Evolutionary conservation across 2,797 vertebrate species (phyloP).

Genomic region (Neostethus bicornis): DNA sequence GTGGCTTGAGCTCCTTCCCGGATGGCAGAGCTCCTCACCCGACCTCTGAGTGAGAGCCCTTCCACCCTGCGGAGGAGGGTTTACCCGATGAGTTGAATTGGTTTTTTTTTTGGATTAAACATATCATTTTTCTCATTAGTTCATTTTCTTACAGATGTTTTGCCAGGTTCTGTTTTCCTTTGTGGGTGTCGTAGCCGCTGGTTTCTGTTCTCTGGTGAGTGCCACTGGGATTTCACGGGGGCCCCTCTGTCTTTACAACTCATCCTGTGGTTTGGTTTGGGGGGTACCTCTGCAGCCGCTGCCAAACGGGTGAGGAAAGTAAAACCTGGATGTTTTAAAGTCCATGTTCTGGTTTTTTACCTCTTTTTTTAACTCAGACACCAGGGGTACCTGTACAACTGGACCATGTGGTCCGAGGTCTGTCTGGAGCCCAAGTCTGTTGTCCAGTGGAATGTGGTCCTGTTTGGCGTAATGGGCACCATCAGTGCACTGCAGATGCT

Average conservation of each 20-base stretch:
- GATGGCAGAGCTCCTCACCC: too few relatives aligned
- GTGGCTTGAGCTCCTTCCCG: too few relatives aligned
- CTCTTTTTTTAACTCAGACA: conserved; percentile 10
- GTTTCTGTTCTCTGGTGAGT: conserved; percentile 62
- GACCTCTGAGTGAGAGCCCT: too few relatives aligned
- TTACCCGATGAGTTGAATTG: too few relatives aligned
- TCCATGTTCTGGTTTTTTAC: background rate
- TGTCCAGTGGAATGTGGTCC: conserved; percentile 76
- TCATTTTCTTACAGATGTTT: conserved; percentile 37
- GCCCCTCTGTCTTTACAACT: conserved; percentile 75
- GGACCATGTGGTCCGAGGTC: conserved; percentile 59
- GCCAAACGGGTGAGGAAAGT: conserved; percentile 50
- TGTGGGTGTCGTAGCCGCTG: conserved; percentile 56
- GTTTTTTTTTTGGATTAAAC: too few relatives aligned
- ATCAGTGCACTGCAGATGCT: conserved; percentile 64
- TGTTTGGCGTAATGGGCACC: conserved; percentile 71
- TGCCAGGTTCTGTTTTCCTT: conserved; percentile 55
- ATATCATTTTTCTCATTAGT: too few relatives aligned
- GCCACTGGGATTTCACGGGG: conserved; percentile 64
- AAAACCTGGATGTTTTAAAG: background rate
- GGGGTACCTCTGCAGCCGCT: conserved; percentile 60
- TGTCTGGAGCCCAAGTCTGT: conserved; percentile 70
- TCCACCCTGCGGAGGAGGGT: too few relatives aligned
- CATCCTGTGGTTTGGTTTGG: conserved; percentile 63
- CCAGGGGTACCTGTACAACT: conserved; percentile 67